Evolutionary conservation across 2,113 vertebrate genomes (phyloP).

Genomic region (Telmatochromis sp.): DNA sequence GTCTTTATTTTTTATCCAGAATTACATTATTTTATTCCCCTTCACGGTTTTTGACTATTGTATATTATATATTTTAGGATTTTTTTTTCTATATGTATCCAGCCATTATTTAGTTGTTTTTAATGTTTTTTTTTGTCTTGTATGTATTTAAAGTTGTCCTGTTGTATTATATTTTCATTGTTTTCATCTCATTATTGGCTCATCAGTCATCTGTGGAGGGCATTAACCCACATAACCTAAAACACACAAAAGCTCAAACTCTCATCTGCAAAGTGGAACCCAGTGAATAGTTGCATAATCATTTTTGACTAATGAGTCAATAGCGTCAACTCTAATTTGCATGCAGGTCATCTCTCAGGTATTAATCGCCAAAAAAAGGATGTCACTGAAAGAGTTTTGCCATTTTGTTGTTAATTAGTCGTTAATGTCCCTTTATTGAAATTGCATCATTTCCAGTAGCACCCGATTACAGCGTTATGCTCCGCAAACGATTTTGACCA

Average conservation of each 20-base stretch:
- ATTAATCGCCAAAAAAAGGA: background rate
- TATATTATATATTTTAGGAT: background rate
- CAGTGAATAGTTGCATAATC: background rate
- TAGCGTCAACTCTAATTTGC: background rate
- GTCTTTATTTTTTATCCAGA: background rate
- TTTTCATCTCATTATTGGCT: background rate
- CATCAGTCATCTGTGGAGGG: background rate
- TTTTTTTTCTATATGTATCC: background rate
- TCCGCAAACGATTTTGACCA: background rate
- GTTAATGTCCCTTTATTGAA: background rate
- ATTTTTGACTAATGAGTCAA: background rate
- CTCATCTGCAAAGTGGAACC: background rate
- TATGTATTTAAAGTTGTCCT: background rate
- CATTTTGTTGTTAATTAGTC: background rate
- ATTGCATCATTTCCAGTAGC: background rate
- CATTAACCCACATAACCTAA: background rate
- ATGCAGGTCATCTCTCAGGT: background rate
- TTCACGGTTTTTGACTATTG: background rate
- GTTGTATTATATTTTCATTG: background rate
- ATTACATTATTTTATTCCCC: background rate
- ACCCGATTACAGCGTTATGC: background rate
- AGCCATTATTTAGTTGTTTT: background rate
- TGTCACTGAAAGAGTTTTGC: background rate
- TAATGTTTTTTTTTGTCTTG: background rate
- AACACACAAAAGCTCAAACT: background rate